Evolutionary conservation across 2,113 vertebrate genomes (phyloP).

Genomic region (Fregata magnificens): DNA sequence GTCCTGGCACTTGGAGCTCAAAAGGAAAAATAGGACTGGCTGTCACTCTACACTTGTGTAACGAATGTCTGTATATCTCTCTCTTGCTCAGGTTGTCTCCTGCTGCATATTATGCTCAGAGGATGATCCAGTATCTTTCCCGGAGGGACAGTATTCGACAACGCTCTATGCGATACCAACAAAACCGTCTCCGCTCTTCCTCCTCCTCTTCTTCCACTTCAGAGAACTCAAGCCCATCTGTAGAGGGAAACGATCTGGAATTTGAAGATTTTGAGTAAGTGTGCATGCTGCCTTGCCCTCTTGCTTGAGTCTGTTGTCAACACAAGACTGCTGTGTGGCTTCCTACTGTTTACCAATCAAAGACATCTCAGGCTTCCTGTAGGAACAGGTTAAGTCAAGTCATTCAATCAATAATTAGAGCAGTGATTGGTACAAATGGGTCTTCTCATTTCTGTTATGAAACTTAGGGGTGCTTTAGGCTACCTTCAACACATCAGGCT

Average conservation of each 20-base stretch:
- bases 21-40: background rate
- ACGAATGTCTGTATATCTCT: background rate
- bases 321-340: background rate
- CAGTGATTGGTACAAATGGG: background rate
- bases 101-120: slow-evolving; percentile 97
- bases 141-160: slow-evolving; percentile 97
- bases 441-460: background rate
- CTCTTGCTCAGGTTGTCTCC: slow-evolving; percentile 88
- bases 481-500: background rate
- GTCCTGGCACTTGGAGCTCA: background rate
- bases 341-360: background rate
- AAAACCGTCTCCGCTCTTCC: slow-evolving; percentile 91
- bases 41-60: background rate
- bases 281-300: background rate
- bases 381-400: background rate
- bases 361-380: background rate
- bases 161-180: slow-evolving; percentile 93
- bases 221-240: slow-evolving; percentile 80
- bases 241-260: slow-evolving; percentile 92
- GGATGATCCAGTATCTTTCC: slow-evolving; percentile 99
- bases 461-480: background rate
- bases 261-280: slow-evolving; percentile 98
- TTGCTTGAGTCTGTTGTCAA: background rate
- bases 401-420: background rate
- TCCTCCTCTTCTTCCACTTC: slow-evolving; percentile 83